Base-by-base conservation (phyloP, 2,888 invertebrate genomes). In the Patella pellucida region DNA sequence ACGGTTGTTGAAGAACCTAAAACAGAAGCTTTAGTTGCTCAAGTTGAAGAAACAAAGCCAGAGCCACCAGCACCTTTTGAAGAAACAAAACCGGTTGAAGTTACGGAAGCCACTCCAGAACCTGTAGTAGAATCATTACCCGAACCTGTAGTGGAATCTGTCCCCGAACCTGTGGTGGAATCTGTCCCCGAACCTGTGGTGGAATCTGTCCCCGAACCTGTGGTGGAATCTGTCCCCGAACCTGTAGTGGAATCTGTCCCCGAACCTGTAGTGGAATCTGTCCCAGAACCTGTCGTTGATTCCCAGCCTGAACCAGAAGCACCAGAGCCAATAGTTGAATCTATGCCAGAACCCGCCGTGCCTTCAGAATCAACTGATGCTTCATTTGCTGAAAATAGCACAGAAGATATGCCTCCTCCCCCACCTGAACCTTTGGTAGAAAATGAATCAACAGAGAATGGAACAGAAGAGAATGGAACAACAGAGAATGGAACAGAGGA, bases 1-100 rank as follows among this genome's bases (percentile, higher is more conserved):
- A 56, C 41, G 15, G 77, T 69, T 27, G 76, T 73, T 5, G 72
- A 73, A 41, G 79, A 76, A 68, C 68, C 78, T 15, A 77, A 74
- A 19, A 76, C 78, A 51, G 72, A 77, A 50, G 71, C 79, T 68
- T 76, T 76, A n/a, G 79, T 71, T 52, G 14, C 31, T 56, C 19
- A 62, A n/a, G 71, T 68, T 5, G 56, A 52, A n/a, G 73, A 73
- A 69, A 56, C 72, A 23, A 56, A 68, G 71, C 68, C 69, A 3
- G 78, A 74, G 67, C 68, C 70, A 41, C 52, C 69, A 74, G 62
- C 72, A 19, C 54, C 68, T 52, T 67, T 70, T 15, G 62, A 52
- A 50, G 69, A 31, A 31, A 27, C 52, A 7, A 69, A 68, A 54
- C 52, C n/a, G 7, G 41, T 41, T 31, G 69, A 31, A 19, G 51